Conservation (phyloP, 2,888 invertebrate genomes). For the Galerucella nymphaeae region DNA sequence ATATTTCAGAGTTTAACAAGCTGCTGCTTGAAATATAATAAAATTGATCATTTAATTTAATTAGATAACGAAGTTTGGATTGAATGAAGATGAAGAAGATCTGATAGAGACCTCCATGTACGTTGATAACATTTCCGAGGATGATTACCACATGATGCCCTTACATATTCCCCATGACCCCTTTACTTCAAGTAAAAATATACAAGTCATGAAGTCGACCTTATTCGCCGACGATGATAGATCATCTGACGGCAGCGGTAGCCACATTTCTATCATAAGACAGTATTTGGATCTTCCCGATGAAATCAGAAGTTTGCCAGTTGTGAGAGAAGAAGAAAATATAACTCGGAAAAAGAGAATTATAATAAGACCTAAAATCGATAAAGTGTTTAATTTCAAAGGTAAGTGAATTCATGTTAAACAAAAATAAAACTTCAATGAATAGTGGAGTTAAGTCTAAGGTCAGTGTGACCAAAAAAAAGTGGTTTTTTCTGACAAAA, state of each 20-base stretch:
- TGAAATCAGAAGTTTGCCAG: constrained; percentile 46
- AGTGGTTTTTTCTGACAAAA: too few relatives aligned
- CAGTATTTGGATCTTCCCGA: constrained; percentile 52
- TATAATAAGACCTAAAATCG: constrained; percentile 49
- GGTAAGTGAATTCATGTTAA: constrained; percentile 30
- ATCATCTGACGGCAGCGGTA: constrained; percentile 48
- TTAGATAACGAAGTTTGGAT: constrained; percentile 37
- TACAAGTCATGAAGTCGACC: constrained; percentile 54
- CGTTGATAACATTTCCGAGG: constrained; percentile 52
- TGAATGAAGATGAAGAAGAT: constrained; percentile 49
- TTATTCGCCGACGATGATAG: constrained; percentile 53
- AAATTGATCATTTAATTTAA: not conserved
- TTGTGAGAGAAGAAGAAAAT: constrained; percentile 39
- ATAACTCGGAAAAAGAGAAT: constrained; percentile 38
- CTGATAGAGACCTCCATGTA: constrained; percentile 53
- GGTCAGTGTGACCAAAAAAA: too few relatives aligned
- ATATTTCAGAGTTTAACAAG: not conserved
- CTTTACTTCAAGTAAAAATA: constrained; percentile 47
- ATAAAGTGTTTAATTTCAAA: constrained; percentile 48
- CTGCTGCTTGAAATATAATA: too few relatives aligned
- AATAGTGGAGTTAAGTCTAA: too few relatives aligned
- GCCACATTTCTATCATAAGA: constrained; percentile 50
- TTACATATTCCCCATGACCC: constrained; percentile 44
- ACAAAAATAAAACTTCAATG: too few relatives aligned
- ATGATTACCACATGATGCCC: constrained; percentile 47